phyloP scores from a whole-genome alignment of 2,888 invertebrate species.

The Leptinotarsa tumamoca region DNA sequence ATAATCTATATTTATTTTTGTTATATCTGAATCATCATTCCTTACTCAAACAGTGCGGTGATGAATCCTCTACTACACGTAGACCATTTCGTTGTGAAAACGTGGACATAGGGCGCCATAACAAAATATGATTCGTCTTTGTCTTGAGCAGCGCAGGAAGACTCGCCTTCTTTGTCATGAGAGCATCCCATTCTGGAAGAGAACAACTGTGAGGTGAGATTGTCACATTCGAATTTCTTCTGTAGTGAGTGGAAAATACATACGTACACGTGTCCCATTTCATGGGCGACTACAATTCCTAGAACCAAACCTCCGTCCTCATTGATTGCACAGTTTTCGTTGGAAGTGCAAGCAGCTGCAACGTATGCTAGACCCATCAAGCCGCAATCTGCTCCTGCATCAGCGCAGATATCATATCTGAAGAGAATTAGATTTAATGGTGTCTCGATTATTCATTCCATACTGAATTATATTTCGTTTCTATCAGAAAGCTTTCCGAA shows the following conservation, averaged over 20 bases:
- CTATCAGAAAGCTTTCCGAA: too few species aligned
- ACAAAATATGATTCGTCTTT: slow-evolving; percentile 69
- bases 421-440: background rate
- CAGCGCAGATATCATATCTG: slow-evolving; percentile 71
- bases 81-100: slow-evolving; percentile 71
- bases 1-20: too few species aligned
- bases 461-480: too few species aligned
- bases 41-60: slow-evolving; percentile 72
- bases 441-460: too few species aligned
- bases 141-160: slow-evolving; percentile 64
- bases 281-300: slow-evolving; percentile 76
- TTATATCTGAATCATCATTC: slow-evolving; percentile 28
- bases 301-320: slow-evolving; percentile 76
- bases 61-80: slow-evolving; percentile 71
- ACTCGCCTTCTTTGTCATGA: slow-evolving; percentile 64
- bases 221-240: background rate
- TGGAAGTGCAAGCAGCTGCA: slow-evolving; percentile 73
- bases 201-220: background rate
- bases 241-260: slow-evolving; percentile 27
- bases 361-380: slow-evolving; percentile 78
- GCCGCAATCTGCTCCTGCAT: slow-evolving; percentile 67
- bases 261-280: slow-evolving; percentile 78
- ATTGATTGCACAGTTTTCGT: slow-evolving; percentile 75
- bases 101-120: slow-evolving; percentile 72
- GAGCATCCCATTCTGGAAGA: slow-evolving; percentile 65